Percentiles rank a stretch among this genome's conserved stretches.
Evolutionary conservation across 2,113 vertebrate species (phyloP).

Genomic region (Psephotus haematonotus): DNA sequence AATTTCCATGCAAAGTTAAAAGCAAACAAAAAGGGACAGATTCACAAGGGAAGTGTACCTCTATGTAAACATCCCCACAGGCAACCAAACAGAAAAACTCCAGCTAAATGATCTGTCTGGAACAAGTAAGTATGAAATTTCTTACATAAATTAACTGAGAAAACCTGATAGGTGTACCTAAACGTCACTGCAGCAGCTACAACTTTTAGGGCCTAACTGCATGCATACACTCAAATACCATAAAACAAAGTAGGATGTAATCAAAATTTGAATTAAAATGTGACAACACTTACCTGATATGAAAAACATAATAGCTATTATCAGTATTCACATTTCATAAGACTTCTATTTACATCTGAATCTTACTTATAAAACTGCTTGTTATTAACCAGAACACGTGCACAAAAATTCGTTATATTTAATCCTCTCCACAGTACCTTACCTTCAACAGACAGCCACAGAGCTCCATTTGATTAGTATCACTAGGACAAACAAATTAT

Average conservation of each 20-base stretch:
- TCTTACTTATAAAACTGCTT: neutral
- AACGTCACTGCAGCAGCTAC: neutral
- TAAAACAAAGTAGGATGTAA: neutral
- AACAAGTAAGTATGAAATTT: neutral
- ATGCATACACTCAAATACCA: neutral
- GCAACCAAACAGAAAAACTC: neutral
- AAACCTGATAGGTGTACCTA: neutral
- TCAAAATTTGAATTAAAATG: neutral
- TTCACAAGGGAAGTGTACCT: neutral
- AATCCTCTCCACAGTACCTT: neutral
- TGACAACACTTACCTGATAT: neutral
- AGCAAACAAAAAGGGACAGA: neutral
- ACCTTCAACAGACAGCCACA: neutral
- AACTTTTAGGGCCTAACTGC: neutral
- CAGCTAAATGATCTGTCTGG: neutral
- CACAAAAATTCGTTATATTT: neutral
- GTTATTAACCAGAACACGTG: neutral
- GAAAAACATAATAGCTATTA: neutral
- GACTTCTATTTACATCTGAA: neutral
- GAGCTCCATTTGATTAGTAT: neutral
- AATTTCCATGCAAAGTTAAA: neutral
- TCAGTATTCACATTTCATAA: neutral
- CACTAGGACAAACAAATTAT: neutral
- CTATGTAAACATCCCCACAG: neutral
- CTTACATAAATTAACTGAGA: neutral